Evolutionary conservation across 2,113 vertebrate species (phyloP), one percentile per base, ranked within the genome.

Genomic region (Donacobius atricapilla): DNA sequence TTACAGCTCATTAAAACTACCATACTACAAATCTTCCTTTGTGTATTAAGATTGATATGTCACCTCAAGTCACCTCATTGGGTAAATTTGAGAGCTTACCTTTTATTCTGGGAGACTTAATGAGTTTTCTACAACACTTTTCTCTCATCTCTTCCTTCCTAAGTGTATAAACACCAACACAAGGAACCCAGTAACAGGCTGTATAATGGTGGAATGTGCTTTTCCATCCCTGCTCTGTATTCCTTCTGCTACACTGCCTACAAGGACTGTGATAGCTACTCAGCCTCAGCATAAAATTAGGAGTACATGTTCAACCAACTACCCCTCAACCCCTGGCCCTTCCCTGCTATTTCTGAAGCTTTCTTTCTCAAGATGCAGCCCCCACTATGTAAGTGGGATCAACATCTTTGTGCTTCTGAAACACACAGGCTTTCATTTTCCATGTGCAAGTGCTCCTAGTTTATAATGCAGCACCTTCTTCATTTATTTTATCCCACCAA

Each of bases 1-100:
- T 61, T 86, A 92, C 19, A 90, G 89, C 80, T 96, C 92, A 96
- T 96, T 96, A 95, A 96, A 96, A 93, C 64, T 83, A 75, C 80
- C 60, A 69, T 71, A 33, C 61, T 93, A 60, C 76, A 90, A 94
- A 89, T 85, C 47, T 92, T 86, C 37, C 47, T 66, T 39, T 40
- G 37, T n/a, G 28, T 70, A 93, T 90, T 73, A 84, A 72, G 40
- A 94, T 30, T 72, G 70, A 94, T 93, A 83, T 83, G 90, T 90
- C 79, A 95, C 63, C 91, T 88, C 63, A 73, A 86, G 79, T 90
- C 79, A 94, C 92, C 69, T 84, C 51, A 86, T 13, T 28, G 60
- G 33, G 54, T 75, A 66, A 90, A 70, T 83, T 48, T 84, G 45
- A 90, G 75, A 88, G 25, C 28, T 65, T 91, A 83, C 54, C 13